Evolutionary conservation across 2,113 vertebrate species (phyloP).

Genomic region (Pimephales promelas): DNA sequence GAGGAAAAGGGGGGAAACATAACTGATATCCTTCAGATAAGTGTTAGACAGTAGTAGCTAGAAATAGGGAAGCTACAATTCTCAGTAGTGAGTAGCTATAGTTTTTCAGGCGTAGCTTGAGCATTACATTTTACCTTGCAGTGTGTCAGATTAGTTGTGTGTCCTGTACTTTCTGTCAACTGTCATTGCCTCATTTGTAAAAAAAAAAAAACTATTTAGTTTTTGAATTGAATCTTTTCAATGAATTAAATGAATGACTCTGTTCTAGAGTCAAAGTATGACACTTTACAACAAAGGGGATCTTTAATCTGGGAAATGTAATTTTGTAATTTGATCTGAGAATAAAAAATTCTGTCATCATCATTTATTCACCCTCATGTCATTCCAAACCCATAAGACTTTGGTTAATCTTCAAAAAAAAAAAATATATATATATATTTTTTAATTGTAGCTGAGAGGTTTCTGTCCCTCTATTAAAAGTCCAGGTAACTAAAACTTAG

Average conservation of each 20-base stretch:
- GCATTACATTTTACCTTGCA: neutral
- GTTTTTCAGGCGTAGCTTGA: neutral
- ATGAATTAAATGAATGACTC: neutral
- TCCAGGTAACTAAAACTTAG: too few species aligned
- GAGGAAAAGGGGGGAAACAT: neutral
- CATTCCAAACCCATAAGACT: neutral
- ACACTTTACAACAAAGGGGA: too few species aligned
- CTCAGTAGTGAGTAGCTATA: neutral
- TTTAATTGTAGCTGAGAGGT: neutral
- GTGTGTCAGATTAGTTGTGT: neutral
- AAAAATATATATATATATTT: neutral
- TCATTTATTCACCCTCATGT: too few species aligned
- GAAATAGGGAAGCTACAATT: neutral
- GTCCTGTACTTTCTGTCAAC: neutral
- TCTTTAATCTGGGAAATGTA: too few species aligned
- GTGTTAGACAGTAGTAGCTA: neutral
- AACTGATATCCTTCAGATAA: slow-evolving; percentile 24
- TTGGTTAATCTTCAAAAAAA: neutral
- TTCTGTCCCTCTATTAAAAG: neutral
- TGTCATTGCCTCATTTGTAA: neutral
- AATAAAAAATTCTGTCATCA: too few species aligned
- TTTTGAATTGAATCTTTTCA: neutral
- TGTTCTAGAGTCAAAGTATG: too few species aligned
- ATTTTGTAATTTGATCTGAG: too few species aligned
- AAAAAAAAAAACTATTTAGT: neutral